phyloP scores from a whole-genome alignment of 2,113 vertebrate genomes.

The Chloebia gouldiae region DNA sequence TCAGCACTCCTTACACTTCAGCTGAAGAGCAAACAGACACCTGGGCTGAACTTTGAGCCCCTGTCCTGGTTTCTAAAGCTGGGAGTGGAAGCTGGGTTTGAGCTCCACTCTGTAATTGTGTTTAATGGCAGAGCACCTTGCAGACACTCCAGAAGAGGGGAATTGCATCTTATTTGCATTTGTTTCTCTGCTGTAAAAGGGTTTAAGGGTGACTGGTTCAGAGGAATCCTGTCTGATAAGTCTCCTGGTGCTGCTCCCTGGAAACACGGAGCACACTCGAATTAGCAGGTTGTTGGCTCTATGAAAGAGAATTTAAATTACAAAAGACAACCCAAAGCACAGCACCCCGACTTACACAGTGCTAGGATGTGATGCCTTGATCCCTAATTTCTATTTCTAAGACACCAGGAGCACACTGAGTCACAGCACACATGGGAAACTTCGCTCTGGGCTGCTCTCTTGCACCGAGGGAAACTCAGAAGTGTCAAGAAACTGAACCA shows the following conservation, averaged over 20 bases:
- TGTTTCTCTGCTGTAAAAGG: background rate
- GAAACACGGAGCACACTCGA: background rate
- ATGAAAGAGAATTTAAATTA: background rate
- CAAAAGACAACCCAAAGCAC: background rate
- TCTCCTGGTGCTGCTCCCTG: background rate
- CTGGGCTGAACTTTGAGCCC: background rate
- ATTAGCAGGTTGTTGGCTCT: background rate
- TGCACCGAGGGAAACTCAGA: background rate
- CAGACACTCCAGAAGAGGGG: background rate
- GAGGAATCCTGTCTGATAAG: conserved; percentile 9
- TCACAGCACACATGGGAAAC: conserved; percentile 17
- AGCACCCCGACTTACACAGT: background rate
- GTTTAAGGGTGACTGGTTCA: background rate
- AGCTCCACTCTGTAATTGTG: conserved; percentile 5
- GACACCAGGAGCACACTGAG: background rate
- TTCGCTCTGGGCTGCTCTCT: background rate
- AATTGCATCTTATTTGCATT: conserved; percentile 14
- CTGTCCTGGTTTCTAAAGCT: background rate
- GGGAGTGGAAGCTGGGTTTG: background rate
- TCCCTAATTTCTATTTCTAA: background rate
- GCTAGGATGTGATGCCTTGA: background rate
- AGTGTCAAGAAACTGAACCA: background rate
- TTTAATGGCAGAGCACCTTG: background rate
- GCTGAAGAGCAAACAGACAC: background rate
- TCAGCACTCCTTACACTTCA: background rate